Evolutionary conservation across 2,113 vertebrate species (phyloP), one percentile per base, ranked within the genome.

Genomic region (Cyprinodon variegatus): DNA sequence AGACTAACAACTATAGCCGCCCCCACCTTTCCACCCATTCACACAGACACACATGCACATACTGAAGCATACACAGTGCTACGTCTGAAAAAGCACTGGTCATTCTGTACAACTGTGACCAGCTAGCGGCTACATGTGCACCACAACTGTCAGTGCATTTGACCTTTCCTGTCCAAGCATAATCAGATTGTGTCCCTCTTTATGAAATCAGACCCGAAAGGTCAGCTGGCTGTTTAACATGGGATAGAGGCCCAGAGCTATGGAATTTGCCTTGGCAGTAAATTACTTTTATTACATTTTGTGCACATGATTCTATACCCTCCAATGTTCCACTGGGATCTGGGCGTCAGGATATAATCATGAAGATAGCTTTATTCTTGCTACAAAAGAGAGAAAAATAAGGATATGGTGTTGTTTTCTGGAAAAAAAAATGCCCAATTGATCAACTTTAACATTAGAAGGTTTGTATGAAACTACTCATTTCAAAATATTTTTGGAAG

Each of bases 191-290:
- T 95, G 95, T 95, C 94, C 85, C 94, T 95, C 96, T 96, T 97
- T 98, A 97, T 96, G 96, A 96, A 97, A 97, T 96, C 96, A 96
- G 95, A 94, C 95, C 78, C 95, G 95, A 97, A 97, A 98, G 96
- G 96, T 98, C 96, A 96, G 93, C 86, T 86, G 93, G 95, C 96
- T 96, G 95, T 96, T 96, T 97, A 97, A 96, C 95, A 95, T 95
- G 93, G 96, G 92, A 85, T 71, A 79, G 87, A 93, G 94, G 93
- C 95, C 96, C 95, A 95, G 94, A 97, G 96, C 96, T 95, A 97
- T 95, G 96, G 96, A 96, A 97, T 96, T 96, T 96, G 95, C 96
- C 96, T 95, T 93, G 85, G 95, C 95, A 96, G 95, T 96, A 96
- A 97, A 98, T 97, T 96, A 96, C 96, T 95, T 96, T 96, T 96